These are phyloP conservation scores for Takifugu flavidus DNA, from an alignment of 2,113 vertebrate species.

Conservation along the genomic window DNA sequence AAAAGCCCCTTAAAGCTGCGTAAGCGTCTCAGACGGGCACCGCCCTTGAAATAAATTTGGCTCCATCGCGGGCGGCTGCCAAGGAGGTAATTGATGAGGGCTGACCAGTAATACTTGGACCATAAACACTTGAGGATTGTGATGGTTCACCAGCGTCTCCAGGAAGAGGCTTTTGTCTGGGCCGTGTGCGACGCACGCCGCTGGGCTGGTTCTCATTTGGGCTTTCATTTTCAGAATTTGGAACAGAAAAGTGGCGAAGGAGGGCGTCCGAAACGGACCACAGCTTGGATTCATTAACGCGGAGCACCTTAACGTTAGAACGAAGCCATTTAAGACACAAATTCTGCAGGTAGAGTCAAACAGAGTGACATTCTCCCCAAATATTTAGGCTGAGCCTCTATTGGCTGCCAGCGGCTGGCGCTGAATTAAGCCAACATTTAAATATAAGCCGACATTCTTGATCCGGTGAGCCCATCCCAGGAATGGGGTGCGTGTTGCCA, in stretches of 20 bases:
- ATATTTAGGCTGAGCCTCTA: slow-evolving; percentile 50
- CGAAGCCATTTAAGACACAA: slow-evolving; percentile 31
- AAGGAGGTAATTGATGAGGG: slow-evolving; percentile 66
- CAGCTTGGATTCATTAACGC: slow-evolving; percentile 62
- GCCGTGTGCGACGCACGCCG: slow-evolving; percentile 58
- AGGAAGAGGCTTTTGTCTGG: slow-evolving; percentile 49
- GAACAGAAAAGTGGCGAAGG: slow-evolving; percentile 43
- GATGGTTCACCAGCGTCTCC: slow-evolving; percentile 72
- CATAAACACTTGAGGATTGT: slow-evolving; percentile 64
- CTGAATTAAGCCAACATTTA: no score
- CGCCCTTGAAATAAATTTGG: slow-evolving; percentile 65
- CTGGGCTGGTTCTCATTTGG: slow-evolving; percentile 68
- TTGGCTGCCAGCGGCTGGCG: slow-evolving; percentile 6
- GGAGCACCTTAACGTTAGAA: slow-evolving; percentile 30
- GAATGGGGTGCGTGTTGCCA: no score
- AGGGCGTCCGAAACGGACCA: neutral
- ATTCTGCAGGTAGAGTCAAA: slow-evolving; percentile 43
- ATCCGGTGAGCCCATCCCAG: no score
- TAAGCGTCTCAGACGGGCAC: slow-evolving; percentile 53
- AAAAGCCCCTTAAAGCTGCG: slow-evolving; percentile 54
- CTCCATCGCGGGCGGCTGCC: slow-evolving; percentile 50
- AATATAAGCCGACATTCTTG: no score
- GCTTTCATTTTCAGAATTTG: slow-evolving; percentile 56
- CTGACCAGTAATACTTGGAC: slow-evolving; percentile 64
- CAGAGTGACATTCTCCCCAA: slow-evolving; percentile 38